Conservation (phyloP, 2,113 vertebrate genomes). For the Orcinus orca region DNA sequence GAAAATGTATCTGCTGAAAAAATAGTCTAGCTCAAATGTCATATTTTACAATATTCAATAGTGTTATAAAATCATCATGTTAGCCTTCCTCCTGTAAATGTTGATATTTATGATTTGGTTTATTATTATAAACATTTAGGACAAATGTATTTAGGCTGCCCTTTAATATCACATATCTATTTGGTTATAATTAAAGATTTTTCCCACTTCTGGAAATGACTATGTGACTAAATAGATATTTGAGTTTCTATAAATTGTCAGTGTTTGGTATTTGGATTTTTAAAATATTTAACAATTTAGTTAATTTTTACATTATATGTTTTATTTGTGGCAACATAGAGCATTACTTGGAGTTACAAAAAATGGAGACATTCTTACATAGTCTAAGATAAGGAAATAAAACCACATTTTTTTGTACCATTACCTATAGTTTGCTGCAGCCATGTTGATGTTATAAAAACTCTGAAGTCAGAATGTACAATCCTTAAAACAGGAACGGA, state of each 20-base stretch:
- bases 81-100: neutral
- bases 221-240: neutral
- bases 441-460: neutral
- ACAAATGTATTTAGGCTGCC: neutral
- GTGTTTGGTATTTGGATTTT: neutral
- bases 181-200: neutral
- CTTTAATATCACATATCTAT: neutral
- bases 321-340: neutral
- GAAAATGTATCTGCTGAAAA: neutral
- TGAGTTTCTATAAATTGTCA: neutral
- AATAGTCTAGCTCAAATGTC: neutral
- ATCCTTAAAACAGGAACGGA: neutral
- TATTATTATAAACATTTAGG: neutral
- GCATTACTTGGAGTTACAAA: neutral
- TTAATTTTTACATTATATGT: neutral
- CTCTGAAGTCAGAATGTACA: neutral
- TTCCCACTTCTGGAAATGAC: neutral
- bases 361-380: neutral
- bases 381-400: neutral
- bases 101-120: neutral
- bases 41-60: neutral
- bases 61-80: neutral
- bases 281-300: neutral
- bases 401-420: neutral
- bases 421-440: neutral